phyloP scores from a whole-genome alignment of 1,140 invertebrate genomes.

The Muscidifurax raptorellus region DNA sequence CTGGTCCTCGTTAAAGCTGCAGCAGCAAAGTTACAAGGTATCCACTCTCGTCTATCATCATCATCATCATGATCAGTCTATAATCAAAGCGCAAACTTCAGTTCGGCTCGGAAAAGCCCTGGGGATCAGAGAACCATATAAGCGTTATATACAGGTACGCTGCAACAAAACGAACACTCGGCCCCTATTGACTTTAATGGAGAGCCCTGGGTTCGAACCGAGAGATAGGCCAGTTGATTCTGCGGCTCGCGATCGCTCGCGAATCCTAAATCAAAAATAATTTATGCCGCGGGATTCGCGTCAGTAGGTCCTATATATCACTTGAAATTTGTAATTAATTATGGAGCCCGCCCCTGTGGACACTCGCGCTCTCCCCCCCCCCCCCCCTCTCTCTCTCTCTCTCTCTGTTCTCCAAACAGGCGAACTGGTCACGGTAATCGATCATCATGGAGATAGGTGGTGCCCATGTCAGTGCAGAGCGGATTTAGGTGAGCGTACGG shows the following conservation, averaged over 20 bases:
- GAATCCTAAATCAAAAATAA: constrained; percentile 48
- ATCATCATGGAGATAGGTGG: constrained; percentile 25
- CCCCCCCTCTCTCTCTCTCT: not conserved
- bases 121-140: too few relatives aligned
- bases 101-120: too few relatives aligned
- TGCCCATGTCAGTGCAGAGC: not conserved
- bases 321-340: constrained; percentile 50
- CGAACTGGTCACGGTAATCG: constrained; percentile 14
- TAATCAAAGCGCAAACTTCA: too few relatives aligned
- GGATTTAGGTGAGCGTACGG: not conserved
- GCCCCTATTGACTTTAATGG: constrained; percentile 45
- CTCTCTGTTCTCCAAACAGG: constrained; percentile 29
- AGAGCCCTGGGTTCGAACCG: not conserved
- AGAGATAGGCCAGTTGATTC: constrained; percentile 13
- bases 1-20: too few relatives aligned
- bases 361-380: not conserved
- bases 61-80: too few relatives aligned
- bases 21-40: too few relatives aligned
- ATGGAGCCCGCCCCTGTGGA: constrained; percentile 17
- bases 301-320: constrained; percentile 7
- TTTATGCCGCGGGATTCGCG: constrained; percentile 30
- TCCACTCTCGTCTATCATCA: too few relatives aligned
- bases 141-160: too few relatives aligned
- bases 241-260: constrained; percentile 1
- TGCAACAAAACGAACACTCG: not conserved